Conservation (phyloP, 1,140 invertebrate species). For the Drosophila miranda region DNA sequence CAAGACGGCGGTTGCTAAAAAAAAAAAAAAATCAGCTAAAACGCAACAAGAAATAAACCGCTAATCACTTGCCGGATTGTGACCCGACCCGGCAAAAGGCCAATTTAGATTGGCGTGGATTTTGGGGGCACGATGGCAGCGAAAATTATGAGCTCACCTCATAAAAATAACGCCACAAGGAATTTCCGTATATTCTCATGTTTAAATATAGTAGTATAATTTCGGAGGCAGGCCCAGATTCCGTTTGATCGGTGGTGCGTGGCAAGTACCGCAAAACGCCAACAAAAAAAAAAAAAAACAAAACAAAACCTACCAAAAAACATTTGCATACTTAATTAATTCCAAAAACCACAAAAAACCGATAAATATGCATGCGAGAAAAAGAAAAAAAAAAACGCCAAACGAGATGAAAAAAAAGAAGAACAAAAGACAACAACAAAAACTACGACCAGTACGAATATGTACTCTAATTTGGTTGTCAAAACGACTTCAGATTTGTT, state of each 20-base stretch:
- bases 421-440: slow-evolving; percentile 51
- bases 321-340: slow-evolving; percentile 77
- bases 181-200: slow-evolving; percentile 55
- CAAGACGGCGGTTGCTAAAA: slow-evolving; percentile 15
- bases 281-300: background rate
- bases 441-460: slow-evolving; percentile 57
- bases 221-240: slow-evolving; percentile 60
- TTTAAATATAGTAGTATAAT: slow-evolving; percentile 38
- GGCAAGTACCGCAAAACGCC: slow-evolving; percentile 73
- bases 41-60: slow-evolving; percentile 6
- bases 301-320: slow-evolving; percentile 27
- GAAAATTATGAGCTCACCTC: slow-evolving; percentile 75
- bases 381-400: slow-evolving; percentile 22
- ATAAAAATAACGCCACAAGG: slow-evolving; percentile 67
- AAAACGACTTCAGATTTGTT: slow-evolving; percentile 58
- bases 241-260: slow-evolving; percentile 64
- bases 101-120: slow-evolving; percentile 40
- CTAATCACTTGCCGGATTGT: slow-evolving; percentile 45
- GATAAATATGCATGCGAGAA: slow-evolving; percentile 59
- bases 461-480: slow-evolving; percentile 77
- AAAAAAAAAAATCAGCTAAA: slow-evolving; percentile 7
- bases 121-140: slow-evolving; percentile 34
- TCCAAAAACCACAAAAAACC: slow-evolving; percentile 33
- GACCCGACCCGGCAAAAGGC: slow-evolving; percentile 51
- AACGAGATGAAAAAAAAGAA: slow-evolving; percentile 17